Evolutionary conservation across 92 coral and sea anemone genomes (phyloP).

Genomic region (Actinernus sp.): DNA sequence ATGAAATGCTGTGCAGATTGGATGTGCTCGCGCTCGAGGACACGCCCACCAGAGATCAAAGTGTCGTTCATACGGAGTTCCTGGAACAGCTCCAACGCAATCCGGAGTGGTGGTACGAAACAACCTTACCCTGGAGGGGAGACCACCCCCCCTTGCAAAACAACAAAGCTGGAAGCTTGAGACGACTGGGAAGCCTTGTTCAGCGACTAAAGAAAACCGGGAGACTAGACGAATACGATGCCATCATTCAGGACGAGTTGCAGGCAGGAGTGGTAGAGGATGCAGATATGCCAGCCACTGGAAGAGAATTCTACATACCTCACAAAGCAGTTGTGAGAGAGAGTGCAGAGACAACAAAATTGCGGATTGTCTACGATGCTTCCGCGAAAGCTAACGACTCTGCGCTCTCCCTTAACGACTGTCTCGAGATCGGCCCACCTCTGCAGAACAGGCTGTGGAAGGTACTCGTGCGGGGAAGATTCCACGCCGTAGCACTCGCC

Average conservation of each 20-base stretch:
- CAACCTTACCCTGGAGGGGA: conserved; percentile 61
- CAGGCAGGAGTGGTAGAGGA: conserved; percentile 50
- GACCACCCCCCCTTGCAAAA: conserved; percentile 48
- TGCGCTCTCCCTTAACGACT: conserved; percentile 58
- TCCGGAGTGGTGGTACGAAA: conserved; percentile 69
- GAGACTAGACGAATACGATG: conserved; percentile 35
- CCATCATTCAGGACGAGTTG: conserved; percentile 52
- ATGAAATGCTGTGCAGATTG: conserved; percentile 56
- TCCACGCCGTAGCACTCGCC: conserved; percentile 51
- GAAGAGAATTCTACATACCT: conserved; percentile 61
- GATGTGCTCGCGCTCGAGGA: conserved; percentile 67
- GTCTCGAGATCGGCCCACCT: conserved; percentile 58
- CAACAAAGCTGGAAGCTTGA: conserved; percentile 52
- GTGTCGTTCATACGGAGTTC: conserved; percentile 59
- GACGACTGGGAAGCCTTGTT: conserved; percentile 34
- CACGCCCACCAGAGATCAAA: conserved; percentile 53
- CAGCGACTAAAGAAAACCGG: conserved; percentile 54
- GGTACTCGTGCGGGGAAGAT: conserved; percentile 57
- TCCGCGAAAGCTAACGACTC: conserved; percentile 54
- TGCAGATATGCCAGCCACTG: conserved; percentile 62
- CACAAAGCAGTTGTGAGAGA: conserved; percentile 69
- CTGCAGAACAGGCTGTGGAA: conserved; percentile 68
- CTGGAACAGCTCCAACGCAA: conserved; percentile 60
- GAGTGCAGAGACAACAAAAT: conserved; percentile 62
- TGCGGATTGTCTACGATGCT: conserved; percentile 58